Base-by-base conservation (phyloP, 2,113 vertebrate genomes). In the Thunnus maccoyii region DNA sequence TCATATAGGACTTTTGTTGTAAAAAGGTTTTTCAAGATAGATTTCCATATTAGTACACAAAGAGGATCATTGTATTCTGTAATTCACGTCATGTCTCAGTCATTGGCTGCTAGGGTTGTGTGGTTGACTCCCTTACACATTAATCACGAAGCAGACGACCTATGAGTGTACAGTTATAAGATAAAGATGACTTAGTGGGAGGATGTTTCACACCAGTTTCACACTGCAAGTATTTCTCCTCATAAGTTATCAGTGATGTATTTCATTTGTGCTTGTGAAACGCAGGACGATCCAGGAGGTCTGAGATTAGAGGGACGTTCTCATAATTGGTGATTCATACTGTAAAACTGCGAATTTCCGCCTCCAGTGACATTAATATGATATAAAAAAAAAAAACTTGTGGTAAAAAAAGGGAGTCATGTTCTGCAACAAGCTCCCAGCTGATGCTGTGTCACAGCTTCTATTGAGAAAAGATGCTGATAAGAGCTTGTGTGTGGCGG, bases 371-470 rank as follows among this genome's bases (percentile, higher is more conserved):
- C 71, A 27, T 22, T 25, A 52, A 66, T 32, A 60, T 44, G 47
- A 32, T n/a, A 41, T 12, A 36, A n/a, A 57, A 47, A 57, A 36
- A 36, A 36, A 8, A 0, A 36, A 36, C 2, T n/a, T 41, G 22
- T 3, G 3, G n/a, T 22, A 18, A 6, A 18, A 18, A 36, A 27
- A 63, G 25, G n/a, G 57, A 18, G 50, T 4, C 16, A 1, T 66
- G 71, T 69, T 65, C 41, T 18, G 41, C 47, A 66, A 54, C 46
- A 69, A 55, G 50, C 55, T 66, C 46, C 60, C 83, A 44, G 69
- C 75, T 78, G 74, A 87, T 55, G 76, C 68, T 56, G 81, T 50
- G 65, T 82, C 75, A 66, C 63, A 55, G 61, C 60, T 9, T 30
- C 68, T 15, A 15, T 10, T 63, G 65, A 62, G 51, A 74, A 44